Percentiles rank a stretch among this genome's conserved stretches.
Conservation (phyloP, 2,113 vertebrate genomes). For the Emydura subglobosa region DNA sequence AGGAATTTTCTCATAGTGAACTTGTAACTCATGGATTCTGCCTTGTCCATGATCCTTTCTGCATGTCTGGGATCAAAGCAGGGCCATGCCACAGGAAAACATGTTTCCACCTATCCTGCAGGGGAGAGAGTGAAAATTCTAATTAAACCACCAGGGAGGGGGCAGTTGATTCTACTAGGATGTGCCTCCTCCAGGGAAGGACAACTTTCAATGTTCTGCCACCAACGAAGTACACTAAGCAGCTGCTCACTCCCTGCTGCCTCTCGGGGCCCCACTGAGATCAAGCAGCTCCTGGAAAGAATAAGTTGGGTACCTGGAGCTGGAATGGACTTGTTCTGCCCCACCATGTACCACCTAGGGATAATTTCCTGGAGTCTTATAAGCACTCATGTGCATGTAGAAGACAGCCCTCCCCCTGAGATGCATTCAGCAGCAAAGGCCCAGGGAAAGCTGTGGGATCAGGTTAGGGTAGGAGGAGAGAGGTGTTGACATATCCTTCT, state of each 20-base stretch:
- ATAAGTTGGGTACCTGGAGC: neutral
- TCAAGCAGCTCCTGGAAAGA: neutral
- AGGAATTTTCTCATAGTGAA: too few relatives aligned
- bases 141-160: neutral
- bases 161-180: neutral
- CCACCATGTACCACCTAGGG: too few relatives aligned
- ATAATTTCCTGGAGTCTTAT: too few relatives aligned
- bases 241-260: neutral
- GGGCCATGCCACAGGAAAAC: too few relatives aligned
- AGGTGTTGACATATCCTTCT: neutral
- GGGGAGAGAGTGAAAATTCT: neutral
- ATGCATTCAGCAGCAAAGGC: neutral
- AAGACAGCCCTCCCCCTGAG: neutral
- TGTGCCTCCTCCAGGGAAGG: neutral
- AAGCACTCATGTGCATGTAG: neutral
- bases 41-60: neutral
- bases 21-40: too few relatives aligned
- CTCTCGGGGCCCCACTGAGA: too few relatives aligned
- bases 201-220: neutral
- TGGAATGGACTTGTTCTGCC: too few relatives aligned
- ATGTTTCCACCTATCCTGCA: neutral
- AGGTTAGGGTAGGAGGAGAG: neutral
- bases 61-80: neutral
- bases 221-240: neutral
- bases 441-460: neutral